Base-by-base conservation (phyloP, 2,888 invertebrate genomes). In the Stenodera caucasica region DNA sequence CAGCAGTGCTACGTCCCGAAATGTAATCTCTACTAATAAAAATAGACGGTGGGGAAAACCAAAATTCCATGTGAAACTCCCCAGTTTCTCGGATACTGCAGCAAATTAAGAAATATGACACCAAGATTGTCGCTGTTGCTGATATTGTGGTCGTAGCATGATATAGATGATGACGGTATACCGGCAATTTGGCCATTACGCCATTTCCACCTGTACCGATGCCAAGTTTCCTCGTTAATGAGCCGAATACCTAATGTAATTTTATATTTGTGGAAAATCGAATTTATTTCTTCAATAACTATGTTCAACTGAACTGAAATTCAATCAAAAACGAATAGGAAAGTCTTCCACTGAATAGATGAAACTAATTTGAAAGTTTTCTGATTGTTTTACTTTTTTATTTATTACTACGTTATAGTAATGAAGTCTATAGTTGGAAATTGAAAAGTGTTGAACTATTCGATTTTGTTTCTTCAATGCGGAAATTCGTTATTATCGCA, bases 61-160 rank as follows among this genome's bases (percentile, higher is more conserved):
- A n/a, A n/a, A n/a, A n/a, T 51, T 51, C 26, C 55, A 15, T 37
- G 33, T 26, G 2, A 26, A 26, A 4, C 2, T 26, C 5, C 5
- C 26, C 5, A 4, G 26, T 26, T 26, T 55, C 53, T 55, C 62
- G 35, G 59, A 60, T 63, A 35, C 45, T 51, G 30, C 14, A 40
- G 45, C 59, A 63, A 63, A 63, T 59, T 63, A 59, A 62, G 62
- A 62, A 62, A 62, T 58, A 62, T 62, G 62, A 62, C 56, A 53
- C 58, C 49, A 53, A 32, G 15, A 53, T 37, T 35, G 49, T 45
- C 45, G 30, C 40, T n/a, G n/a, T n/a, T n/a, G n/a, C n/a, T n/a
- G n/a, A n/a, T 12, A n/a, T n/a, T 21, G 53, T 52, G 26, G 30
- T 6, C 12, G 21, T 18, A 30, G 30, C 37, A 26, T 18, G 35